These are phyloP conservation scores for Schizopygopsis malacanthus DNA, from an alignment of 2,797 vertebrate genomes.

Conservation along the genomic window DNA sequence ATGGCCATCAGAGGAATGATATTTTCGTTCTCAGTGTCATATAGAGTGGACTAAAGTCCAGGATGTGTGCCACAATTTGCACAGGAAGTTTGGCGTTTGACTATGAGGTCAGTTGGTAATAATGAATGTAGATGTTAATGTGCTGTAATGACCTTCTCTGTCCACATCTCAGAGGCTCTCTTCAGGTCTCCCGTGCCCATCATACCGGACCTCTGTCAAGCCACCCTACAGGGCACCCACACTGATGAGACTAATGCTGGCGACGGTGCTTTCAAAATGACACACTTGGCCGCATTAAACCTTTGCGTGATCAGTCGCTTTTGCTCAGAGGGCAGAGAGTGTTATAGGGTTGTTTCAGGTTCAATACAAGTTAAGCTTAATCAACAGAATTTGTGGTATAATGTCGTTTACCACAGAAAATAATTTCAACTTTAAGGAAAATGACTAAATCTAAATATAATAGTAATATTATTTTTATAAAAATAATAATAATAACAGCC, in stretches of 20 bases:
- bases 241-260: constrained; percentile 57
- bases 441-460: no score
- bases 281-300: constrained; percentile 55
- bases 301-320: constrained; percentile 39
- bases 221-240: constrained; percentile 43
- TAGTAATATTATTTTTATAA: no score
- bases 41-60: constrained; percentile 51
- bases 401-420: neutral
- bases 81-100: constrained; percentile 57
- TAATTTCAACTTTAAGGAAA: neutral
- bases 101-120: constrained; percentile 62
- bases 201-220: constrained; percentile 54
- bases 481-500: no score
- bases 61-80: constrained; percentile 50
- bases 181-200: constrained; percentile 54
- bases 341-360: constrained; percentile 14
- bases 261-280: constrained; percentile 57
- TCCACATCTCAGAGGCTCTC: constrained; percentile 57
- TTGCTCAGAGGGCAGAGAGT: constrained; percentile 42
- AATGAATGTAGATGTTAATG: constrained; percentile 74
- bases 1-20: constrained; percentile 33
- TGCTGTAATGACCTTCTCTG: constrained; percentile 69
- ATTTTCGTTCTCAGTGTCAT: constrained; percentile 39
- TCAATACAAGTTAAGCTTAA: constrained; percentile 13
- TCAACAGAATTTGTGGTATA: neutral